A percentile compares a stretch with the other conserved stretches of the same genome.
phyloP scores from a whole-genome alignment of 2,888 invertebrate species.

The Leucania comma region DNA sequence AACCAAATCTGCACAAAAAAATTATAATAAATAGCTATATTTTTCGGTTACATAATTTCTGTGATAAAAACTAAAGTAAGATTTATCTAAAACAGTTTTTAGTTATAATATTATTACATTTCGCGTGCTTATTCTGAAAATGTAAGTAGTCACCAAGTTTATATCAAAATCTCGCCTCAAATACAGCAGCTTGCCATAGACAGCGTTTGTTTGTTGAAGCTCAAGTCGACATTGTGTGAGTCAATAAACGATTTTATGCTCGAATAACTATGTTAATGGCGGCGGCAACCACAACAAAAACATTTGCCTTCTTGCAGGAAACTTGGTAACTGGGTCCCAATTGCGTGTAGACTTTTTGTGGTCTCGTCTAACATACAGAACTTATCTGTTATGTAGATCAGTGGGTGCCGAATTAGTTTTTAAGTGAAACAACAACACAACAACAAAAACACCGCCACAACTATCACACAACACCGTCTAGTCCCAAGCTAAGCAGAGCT shows the following conservation, averaged over 20 bases:
- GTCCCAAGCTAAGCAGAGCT: too few species aligned
- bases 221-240: conserved; percentile 71
- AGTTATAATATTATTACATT: not conserved
- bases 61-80: not conserved
- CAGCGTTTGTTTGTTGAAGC: conserved; percentile 68
- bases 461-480: too few species aligned
- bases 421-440: too few species aligned
- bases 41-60: not conserved
- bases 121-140: conserved; percentile 18
- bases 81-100: not conserved
- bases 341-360: conserved; percentile 42
- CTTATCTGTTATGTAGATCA: conserved; percentile 33
- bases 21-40: not conserved
- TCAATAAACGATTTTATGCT: conserved; percentile 84
- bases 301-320: conserved; percentile 69
- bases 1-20: not conserved
- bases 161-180: conserved; percentile 53
- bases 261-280: conserved; percentile 85
- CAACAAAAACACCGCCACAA: too few species aligned
- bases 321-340: conserved; percentile 60
- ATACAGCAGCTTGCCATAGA: conserved; percentile 49
- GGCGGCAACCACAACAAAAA: conserved; percentile 78
- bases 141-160: conserved; percentile 37
- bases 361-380: conserved; percentile 31
- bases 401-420: not conserved